phyloP scores from a whole-genome alignment of 37 sponge, comb jelly and placozoan species.

The Trichoplax adhaerens region DNA sequence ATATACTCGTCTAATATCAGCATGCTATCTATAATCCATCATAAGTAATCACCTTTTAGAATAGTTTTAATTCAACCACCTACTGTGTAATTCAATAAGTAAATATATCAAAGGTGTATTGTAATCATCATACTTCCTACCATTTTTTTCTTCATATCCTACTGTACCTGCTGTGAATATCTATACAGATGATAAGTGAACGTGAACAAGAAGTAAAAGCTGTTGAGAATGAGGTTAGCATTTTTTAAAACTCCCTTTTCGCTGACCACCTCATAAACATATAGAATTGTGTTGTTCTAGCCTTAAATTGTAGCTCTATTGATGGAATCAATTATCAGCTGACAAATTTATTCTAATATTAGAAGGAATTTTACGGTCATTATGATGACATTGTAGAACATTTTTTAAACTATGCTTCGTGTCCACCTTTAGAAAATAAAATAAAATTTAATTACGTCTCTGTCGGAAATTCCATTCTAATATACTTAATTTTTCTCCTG shows the following conservation, averaged over 20 bases:
- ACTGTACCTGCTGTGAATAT: background rate
- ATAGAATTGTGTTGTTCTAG: no score
- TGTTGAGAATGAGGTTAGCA: constrained; percentile 28
- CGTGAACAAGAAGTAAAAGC: constrained; percentile 23
- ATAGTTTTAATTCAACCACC: background rate
- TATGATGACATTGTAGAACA: no score
- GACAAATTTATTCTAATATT: no score
- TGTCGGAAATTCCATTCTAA: no score
- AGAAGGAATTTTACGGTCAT: no score
- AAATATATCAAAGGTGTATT: background rate
- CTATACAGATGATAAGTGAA: constrained; percentile 27
- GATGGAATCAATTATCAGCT: no score
- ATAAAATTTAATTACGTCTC: no score
- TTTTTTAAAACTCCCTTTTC: background rate
- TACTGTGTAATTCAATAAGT: constrained; percentile 15
- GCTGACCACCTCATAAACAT: no score
- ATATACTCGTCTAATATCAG: constrained; percentile 12
- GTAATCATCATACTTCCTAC: constrained; percentile 6
- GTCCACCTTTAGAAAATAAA: no score
- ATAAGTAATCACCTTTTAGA: background rate
- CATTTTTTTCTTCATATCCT: background rate
- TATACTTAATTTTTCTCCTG: no score
- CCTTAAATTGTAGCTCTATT: no score
- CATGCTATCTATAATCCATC: background rate
- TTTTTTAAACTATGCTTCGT: no score